phyloP scores from a whole-genome alignment of 2,888 invertebrate genomes.

The Steromphala cineraria region DNA sequence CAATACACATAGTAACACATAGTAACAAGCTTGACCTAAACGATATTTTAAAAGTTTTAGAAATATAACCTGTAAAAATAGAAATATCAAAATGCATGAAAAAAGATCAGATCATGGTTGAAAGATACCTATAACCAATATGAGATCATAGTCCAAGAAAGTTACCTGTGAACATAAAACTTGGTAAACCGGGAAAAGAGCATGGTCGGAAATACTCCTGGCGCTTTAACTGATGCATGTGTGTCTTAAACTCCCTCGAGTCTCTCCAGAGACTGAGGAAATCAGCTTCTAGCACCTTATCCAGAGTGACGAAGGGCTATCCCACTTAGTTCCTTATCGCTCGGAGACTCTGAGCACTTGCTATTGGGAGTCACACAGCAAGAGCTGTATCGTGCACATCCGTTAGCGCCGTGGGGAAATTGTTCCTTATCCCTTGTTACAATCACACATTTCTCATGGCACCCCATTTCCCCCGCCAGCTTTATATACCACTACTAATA shows the following conservation, averaged over 20 bases:
- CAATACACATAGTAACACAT: no score
- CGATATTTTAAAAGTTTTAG: no score
- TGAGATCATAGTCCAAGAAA: background rate
- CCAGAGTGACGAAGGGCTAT: constrained; percentile 20
- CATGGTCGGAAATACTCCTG: constrained; percentile 58
- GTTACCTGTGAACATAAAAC: constrained; percentile 62
- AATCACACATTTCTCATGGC: constrained; percentile 27
- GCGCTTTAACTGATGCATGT: constrained; percentile 50
- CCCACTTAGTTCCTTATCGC: background rate
- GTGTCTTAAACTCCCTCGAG: constrained; percentile 30
- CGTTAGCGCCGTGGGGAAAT: constrained; percentile 13
- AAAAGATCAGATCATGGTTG: no score
- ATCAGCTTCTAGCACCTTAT: constrained; percentile 29
- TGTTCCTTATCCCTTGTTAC: constrained; percentile 21
- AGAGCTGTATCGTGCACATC: background rate
- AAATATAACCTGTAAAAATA: no score
- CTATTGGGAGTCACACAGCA: background rate
- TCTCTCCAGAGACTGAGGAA: constrained; percentile 30
- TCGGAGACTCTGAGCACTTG: no score
- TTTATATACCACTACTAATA: constrained; percentile 39
- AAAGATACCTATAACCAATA: no score
- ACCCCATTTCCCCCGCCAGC: constrained; percentile 34
- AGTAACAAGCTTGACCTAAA: no score
- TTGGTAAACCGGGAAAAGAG: constrained; percentile 52
- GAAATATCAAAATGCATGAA: no score